These are phyloP conservation scores for Pteronura brasiliensis DNA, from an alignment of 2,113 vertebrate genomes.

Conservation along the genomic window DNA sequence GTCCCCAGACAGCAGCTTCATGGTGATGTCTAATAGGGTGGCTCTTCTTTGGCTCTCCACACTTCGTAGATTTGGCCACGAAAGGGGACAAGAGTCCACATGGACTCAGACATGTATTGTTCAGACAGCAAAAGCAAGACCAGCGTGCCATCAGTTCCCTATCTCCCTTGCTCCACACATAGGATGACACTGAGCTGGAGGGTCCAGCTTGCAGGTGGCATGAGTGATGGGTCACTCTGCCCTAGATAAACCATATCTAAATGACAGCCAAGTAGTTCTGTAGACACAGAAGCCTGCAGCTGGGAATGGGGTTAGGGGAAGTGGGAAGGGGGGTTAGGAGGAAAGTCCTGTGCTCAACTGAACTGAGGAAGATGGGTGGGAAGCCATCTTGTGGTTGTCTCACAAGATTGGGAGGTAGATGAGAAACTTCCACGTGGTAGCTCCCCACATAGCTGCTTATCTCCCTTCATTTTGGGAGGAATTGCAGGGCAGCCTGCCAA, in stretches of 20 bases:
- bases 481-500: neutral
- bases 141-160: no score
- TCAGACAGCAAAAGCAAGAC: neutral
- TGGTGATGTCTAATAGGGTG: neutral
- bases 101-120: neutral
- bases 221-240: neutral
- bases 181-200: neutral
- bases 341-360: neutral
- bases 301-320: neutral
- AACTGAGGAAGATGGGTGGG: neutral
- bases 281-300: neutral
- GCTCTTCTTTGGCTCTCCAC: neutral
- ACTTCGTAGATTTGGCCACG: neutral
- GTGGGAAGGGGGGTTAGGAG: rapidly evolving
- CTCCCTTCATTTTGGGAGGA: neutral
- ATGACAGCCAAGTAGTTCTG: neutral
- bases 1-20: neutral
- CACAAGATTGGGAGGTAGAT: neutral
- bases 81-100: neutral
- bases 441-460: neutral
- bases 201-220: neutral
- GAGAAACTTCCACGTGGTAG: neutral
- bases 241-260: neutral
- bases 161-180: neutral
- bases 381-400: neutral